These are phyloP conservation scores for Sterrhoptilus dennistouni DNA, from an alignment of 2,113 vertebrate species.

Conservation along the genomic window DNA sequence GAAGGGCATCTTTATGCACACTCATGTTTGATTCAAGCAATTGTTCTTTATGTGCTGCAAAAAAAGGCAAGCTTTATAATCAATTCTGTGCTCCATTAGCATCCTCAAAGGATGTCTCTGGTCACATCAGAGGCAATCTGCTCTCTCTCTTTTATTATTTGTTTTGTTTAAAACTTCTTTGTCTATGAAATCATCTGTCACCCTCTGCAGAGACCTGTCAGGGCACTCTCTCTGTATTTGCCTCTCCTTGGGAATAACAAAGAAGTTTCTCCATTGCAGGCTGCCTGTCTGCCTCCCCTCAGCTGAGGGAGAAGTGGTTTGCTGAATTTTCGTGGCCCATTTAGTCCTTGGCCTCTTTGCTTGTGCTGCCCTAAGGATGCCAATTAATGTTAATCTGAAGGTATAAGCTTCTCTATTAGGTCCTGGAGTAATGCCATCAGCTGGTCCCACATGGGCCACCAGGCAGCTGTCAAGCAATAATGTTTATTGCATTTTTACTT, in stretches of 20 bases:
- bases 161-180: conserved; percentile 18
- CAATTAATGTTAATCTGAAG: conserved; percentile 19
- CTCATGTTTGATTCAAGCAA: conserved; percentile 37
- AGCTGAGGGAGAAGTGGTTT: not conserved
- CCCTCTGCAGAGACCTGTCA: not conserved
- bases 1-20: conserved; percentile 25
- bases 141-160: not conserved
- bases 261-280: not conserved
- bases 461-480: conserved; percentile 11
- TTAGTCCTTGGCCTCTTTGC: conserved; percentile 8
- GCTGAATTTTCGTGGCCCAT: not conserved
- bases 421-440: conserved; percentile 4
- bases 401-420: not conserved
- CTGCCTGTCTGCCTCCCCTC: not conserved
- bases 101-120: conserved; percentile 22
- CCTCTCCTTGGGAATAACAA: not conserved
- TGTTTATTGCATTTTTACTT: conserved; percentile 20
- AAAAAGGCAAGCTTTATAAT: conserved; percentile 20
- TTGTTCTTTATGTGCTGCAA: not conserved
- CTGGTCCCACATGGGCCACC: not conserved
- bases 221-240: not conserved
- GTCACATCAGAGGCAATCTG: conserved; percentile 16
- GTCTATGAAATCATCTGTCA: not conserved
- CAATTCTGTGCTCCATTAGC: not conserved
- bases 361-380: not conserved